Evolutionary conservation across 2,113 vertebrate species (phyloP).

Genomic region (Crotalus viridis): DNA sequence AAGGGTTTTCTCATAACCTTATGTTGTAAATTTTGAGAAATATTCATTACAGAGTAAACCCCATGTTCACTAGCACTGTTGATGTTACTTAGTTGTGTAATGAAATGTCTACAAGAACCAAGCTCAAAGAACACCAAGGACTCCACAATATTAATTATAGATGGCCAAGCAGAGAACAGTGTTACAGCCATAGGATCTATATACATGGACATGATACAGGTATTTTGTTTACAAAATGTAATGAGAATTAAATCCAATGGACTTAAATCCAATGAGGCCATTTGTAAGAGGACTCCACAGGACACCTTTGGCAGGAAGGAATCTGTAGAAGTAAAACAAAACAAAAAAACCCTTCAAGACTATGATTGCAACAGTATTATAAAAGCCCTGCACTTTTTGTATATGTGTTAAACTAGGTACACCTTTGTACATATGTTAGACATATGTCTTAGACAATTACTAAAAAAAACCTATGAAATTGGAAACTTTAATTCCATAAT

Average conservation of each 20-base stretch:
- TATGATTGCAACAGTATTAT: not conserved
- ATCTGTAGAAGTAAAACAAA: not conserved
- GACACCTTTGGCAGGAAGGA: not conserved
- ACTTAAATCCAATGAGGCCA: not conserved
- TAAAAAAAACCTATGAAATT: not conserved
- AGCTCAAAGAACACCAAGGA: not conserved
- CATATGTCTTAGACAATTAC: not conserved
- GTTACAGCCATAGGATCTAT: not conserved
- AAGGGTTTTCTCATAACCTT: not conserved
- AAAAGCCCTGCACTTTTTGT: not conserved
- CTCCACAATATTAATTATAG: not conserved
- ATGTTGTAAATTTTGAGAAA: not conserved
- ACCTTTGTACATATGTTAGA: not conserved
- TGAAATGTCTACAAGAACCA: not conserved
- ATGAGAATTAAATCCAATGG: not conserved
- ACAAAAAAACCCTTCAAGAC: not conserved
- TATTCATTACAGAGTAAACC: not conserved
- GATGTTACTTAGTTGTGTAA: not conserved
- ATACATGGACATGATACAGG: not conserved
- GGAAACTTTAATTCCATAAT: not conserved
- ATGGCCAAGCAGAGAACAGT: not conserved
- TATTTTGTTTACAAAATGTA: not conserved
- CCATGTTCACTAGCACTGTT: not conserved
- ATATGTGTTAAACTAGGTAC: not conserved
- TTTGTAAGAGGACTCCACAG: not conserved